Percentiles rank a stretch among this genome's conserved stretches.
These are phyloP conservation scores for Palaemon carinicauda DNA, from an alignment of 1,140 invertebrate species.

Conservation along the genomic window DNA sequence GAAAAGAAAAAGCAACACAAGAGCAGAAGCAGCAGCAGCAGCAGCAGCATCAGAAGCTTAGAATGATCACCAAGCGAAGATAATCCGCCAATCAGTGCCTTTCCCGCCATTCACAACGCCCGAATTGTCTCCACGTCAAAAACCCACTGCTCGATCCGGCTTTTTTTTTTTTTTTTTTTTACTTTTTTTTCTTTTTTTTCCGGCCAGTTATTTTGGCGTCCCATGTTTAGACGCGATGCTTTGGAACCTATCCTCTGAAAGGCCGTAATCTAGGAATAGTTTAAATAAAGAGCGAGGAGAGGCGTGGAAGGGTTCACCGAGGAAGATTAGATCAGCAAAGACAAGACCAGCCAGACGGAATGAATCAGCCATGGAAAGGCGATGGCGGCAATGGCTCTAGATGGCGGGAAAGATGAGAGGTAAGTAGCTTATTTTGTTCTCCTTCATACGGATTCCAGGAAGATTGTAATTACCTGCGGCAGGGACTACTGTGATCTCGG, in stretches of 20 bases:
- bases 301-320: neutral
- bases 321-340: neutral
- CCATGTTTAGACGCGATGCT: no score
- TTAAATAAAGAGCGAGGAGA: no score
- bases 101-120: conserved; percentile 37
- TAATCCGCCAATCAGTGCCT: conserved; percentile 41
- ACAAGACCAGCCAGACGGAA: no score
- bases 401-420: neutral
- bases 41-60: neutral
- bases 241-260: no score
- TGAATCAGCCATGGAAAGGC: no score
- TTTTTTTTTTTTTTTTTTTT: no score
- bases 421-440: conserved; percentile 51
- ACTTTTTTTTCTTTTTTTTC: no score
- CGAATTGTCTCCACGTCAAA: conserved; percentile 39
- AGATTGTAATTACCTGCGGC: conserved; percentile 41
- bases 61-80: conserved; percentile 28
- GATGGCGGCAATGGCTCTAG: no score
- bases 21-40: neutral
- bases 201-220: no score
- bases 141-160: no score
- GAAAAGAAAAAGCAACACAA: neutral
- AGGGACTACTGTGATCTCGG: neutral
- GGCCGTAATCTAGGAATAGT: no score
- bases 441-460: conserved; percentile 17